Conservation (phyloP, 2,888 invertebrate species). For the Dorcus hopei region DNA sequence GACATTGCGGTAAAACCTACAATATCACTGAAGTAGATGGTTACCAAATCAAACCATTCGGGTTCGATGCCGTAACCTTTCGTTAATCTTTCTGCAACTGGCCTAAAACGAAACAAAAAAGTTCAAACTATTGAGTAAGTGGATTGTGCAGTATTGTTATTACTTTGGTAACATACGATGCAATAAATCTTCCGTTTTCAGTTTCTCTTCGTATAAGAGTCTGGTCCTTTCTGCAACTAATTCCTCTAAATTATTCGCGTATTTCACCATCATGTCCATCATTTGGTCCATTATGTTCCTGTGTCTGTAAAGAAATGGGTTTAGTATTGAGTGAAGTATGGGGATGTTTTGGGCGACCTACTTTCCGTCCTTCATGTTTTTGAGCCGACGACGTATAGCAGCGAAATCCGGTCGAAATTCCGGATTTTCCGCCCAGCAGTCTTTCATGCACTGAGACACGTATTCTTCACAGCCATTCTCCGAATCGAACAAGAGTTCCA, state of each 20-base stretch:
- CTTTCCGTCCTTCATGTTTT: slow-evolving; percentile 88
- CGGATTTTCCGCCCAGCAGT: slow-evolving; percentile 88
- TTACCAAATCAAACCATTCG: slow-evolving; percentile 89
- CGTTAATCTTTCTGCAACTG: slow-evolving; percentile 84
- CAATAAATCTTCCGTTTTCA: slow-evolving; percentile 88
- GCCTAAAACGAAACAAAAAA: slow-evolving; percentile 55
- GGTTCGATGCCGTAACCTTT: slow-evolving; percentile 88
- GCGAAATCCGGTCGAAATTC: slow-evolving; percentile 82
- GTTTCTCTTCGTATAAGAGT: slow-evolving; percentile 85
- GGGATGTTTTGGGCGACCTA: slow-evolving; percentile 49
- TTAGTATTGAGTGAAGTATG: not conserved
- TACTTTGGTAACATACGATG: slow-evolving; percentile 93
- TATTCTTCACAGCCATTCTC: slow-evolving; percentile 76
- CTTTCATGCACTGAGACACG: slow-evolving; percentile 76
- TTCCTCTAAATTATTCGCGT: slow-evolving; percentile 92
- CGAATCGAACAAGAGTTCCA: slow-evolving; percentile 67
- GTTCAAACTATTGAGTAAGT: not conserved
- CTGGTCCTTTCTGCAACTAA: slow-evolving; percentile 89
- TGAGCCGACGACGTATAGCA: slow-evolving; percentile 72
- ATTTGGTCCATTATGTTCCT: slow-evolving; percentile 95
- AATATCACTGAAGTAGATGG: slow-evolving; percentile 96
- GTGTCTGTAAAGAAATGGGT: slow-evolving; percentile 56
- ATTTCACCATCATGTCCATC: slow-evolving; percentile 98
- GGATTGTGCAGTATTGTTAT: slow-evolving; percentile 37
- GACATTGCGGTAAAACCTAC: slow-evolving; percentile 96